Conservation (phyloP, 2,797 vertebrate species). For the Anisognathus igniventris region DNA sequence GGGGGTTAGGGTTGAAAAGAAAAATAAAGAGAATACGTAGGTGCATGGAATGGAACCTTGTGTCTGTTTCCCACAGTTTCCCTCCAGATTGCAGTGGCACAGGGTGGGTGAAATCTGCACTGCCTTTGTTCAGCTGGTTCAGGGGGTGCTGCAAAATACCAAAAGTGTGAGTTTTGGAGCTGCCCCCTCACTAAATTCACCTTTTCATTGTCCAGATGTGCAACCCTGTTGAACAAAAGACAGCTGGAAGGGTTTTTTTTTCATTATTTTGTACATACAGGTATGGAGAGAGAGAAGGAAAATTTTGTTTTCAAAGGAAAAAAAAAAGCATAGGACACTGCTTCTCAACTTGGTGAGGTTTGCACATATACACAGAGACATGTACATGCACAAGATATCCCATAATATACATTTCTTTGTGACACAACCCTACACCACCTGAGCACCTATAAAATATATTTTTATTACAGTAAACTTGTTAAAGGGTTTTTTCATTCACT, state of each 20-base stretch:
- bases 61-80: neutral
- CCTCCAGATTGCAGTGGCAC: rapidly evolving
- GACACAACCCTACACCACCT: neutral
- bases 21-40: neutral
- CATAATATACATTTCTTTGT: neutral
- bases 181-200: neutral
- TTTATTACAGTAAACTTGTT: neutral
- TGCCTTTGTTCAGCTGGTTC: neutral
- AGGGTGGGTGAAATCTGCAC: neutral
- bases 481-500: neutral
- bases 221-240: rapidly evolving
- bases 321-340: neutral
- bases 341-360: neutral
- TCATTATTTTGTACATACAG: rapidly evolving
- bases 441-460: neutral
- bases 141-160: neutral
- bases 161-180: neutral
- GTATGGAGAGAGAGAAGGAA: neutral
- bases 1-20: neutral
- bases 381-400: rapidly evolving
- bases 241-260: neutral
- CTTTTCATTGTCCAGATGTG: neutral
- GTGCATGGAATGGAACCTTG: neutral
- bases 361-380: neutral
- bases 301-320: neutral